These are phyloP conservation scores for Ptiloglossa arizonensis DNA, from an alignment of 1,140 invertebrate species.

Conservation along the genomic window DNA sequence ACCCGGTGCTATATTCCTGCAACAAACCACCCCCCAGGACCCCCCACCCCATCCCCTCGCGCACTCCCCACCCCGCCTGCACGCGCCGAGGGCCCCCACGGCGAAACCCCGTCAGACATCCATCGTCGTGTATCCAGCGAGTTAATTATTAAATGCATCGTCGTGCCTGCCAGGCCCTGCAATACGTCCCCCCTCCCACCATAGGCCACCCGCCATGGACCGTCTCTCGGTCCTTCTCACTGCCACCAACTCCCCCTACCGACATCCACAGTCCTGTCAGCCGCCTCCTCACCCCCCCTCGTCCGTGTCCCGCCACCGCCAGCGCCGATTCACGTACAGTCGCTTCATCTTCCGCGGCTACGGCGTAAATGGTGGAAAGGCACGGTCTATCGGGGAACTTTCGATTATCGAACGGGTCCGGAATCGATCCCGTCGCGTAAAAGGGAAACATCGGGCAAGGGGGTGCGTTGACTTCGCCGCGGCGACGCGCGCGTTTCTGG, in stretches of 20 bases:
- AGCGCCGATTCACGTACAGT: slow-evolving; percentile 28
- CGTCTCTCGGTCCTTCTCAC: neutral
- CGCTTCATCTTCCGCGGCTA: slow-evolving; percentile 25
- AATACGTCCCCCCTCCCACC: slow-evolving; percentile 38
- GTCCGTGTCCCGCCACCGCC: too few species aligned
- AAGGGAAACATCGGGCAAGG: neutral
- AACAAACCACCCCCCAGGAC: slow-evolving; percentile 62
- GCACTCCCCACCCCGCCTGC: slow-evolving; percentile 41
- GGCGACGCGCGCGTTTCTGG: neutral
- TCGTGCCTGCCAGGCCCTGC: slow-evolving; percentile 56
- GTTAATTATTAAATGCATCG: slow-evolving; percentile 77
- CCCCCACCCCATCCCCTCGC: too few species aligned
- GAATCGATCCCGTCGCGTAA: slow-evolving; percentile 9
- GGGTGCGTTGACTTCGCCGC: neutral
- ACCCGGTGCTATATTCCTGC: slow-evolving; percentile 57
- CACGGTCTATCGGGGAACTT: slow-evolving; percentile 45
- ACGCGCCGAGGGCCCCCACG: slow-evolving; percentile 60
- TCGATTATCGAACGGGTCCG: slow-evolving; percentile 28
- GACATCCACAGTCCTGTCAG: too few species aligned
- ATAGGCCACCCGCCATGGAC: neutral
- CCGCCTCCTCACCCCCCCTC: neutral
- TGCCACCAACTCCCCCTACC: too few species aligned
- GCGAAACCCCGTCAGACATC: slow-evolving; percentile 73
- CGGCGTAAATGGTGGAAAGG: slow-evolving; percentile 44
- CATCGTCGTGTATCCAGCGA: slow-evolving; percentile 72